These are phyloP conservation scores for Drosophila histrio DNA, from an alignment of 2,888 invertebrate species.

Conservation along the genomic window DNA sequence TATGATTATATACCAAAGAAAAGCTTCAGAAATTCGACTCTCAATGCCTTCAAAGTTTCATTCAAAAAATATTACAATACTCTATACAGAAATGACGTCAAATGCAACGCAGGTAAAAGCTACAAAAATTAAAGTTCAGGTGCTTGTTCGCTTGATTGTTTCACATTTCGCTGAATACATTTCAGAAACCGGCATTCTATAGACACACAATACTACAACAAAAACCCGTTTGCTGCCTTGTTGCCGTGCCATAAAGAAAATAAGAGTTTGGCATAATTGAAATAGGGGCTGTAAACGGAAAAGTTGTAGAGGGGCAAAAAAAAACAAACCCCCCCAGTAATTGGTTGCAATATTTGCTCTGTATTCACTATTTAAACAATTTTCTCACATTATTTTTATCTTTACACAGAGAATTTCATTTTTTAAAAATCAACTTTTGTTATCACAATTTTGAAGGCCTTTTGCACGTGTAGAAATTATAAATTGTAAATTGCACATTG, in stretches of 20 bases:
- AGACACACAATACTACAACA: constrained; percentile 4
- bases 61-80: background rate
- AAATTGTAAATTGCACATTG: constrained; percentile 27
- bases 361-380: constrained; percentile 1
- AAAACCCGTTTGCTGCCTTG: constrained; percentile 48
- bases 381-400: constrained; percentile 9
- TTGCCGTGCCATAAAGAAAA: constrained; percentile 10
- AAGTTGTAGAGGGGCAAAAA: background rate
- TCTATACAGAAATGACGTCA: constrained; percentile 50
- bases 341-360: constrained; percentile 5
- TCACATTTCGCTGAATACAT: constrained; percentile 49
- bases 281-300: constrained; percentile 42
- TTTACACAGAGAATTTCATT: background rate
- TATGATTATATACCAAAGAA: background rate
- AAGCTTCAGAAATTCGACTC: background rate
- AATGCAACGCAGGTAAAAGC: constrained; percentile 39
- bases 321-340: background rate
- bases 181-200: constrained; percentile 66
- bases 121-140: constrained; percentile 32
- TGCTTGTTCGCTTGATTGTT: constrained; percentile 44
- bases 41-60: background rate
- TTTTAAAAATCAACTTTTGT: constrained; percentile 2
- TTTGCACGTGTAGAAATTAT: constrained; percentile 42
- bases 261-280: constrained; percentile 26
- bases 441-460: constrained; percentile 7